Base-by-base conservation (phyloP, 1,140 invertebrate species). In the Drosophila navojoa region DNA sequence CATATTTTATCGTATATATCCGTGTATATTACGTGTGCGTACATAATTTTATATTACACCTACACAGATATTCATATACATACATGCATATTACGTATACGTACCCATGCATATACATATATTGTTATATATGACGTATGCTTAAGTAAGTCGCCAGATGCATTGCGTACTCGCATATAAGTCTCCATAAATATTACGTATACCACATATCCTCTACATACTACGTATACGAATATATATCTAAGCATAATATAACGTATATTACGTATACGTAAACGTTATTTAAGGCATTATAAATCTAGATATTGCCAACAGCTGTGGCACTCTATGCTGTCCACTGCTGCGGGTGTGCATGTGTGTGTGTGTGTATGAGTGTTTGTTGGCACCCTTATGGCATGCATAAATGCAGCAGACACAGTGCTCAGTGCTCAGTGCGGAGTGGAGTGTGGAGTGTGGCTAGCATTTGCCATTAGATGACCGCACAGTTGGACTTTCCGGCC, bases 261-360 rank as follows among this genome's bases (percentile, higher is more conserved):
- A 67, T 52, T 50, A 55, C 50, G 59, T 70, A 63, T 76, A 71
- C 66, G 74, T 75, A 75, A 80, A 70, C 73, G 69, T 74, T 86
- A 81, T 77, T 86, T 75, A 81, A 81, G 80, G 69, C 72, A 69
- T 77, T 75, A 85, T 85, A 86, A 85, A 85, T 85, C 70, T 75
- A 64, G 47, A 58, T 60, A 77, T 79, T 58, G 75, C 64, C 32
- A 22, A 47, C 54, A 7, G 15, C 64, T 29, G 45, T 52, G 22
- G 19, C 44, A 64, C 32, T 38, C 42, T 25, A 25, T 45, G 25
- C 63, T 38, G 53, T 38, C 44, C 32, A 32, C 5, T 32, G 9
- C 6, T 9, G 2, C 32, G 44, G 35, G 58, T 22, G 44, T 62
- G 49, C 11, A n/a, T 54, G 50, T 64, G 61, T 53, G 50, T 44